A percentile compares a stretch with the other conserved stretches of the same genome.
These are phyloP conservation scores for Mustelus asterias DNA, from an alignment of 2,113 vertebrate species.

Conservation along the genomic window DNA sequence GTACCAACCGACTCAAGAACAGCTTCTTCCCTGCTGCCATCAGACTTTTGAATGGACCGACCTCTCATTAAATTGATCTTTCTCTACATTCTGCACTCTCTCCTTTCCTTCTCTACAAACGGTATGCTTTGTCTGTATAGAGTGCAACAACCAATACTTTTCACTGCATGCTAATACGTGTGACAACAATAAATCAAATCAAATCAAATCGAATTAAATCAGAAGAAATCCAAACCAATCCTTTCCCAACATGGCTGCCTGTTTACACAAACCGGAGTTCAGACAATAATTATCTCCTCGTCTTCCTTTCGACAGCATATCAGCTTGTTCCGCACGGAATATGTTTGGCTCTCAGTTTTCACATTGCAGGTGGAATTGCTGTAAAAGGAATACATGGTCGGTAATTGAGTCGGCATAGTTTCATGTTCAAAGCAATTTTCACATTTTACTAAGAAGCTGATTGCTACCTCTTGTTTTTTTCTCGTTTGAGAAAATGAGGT, in stretches of 20 bases:
- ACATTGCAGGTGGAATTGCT: background rate
- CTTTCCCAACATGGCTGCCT: background rate
- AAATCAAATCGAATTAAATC: too few relatives aligned
- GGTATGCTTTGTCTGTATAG: too few relatives aligned
- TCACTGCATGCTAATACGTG: too few relatives aligned
- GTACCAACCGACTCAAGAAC: too few relatives aligned
- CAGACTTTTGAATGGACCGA: too few relatives aligned
- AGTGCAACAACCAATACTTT: too few relatives aligned
- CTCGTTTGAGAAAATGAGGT: background rate
- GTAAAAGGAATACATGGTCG: background rate
- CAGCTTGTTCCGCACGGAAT: background rate
- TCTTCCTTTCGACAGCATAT: background rate
- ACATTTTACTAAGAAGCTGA: slow-evolving; percentile 2
- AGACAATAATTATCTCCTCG: background rate
- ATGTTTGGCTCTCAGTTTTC: background rate
- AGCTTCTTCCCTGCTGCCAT: too few relatives aligned
- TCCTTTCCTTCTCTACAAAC: too few relatives aligned
- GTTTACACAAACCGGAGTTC: background rate
- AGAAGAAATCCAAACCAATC: background rate
- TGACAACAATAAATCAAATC: too few relatives aligned
- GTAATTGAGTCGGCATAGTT: background rate
- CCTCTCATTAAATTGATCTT: too few relatives aligned
- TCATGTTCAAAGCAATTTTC: background rate
- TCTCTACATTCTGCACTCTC: too few relatives aligned
- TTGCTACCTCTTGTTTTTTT: background rate